Conservation (phyloP, 2,113 vertebrate species). For the Ranitomeya imitator region DNA sequence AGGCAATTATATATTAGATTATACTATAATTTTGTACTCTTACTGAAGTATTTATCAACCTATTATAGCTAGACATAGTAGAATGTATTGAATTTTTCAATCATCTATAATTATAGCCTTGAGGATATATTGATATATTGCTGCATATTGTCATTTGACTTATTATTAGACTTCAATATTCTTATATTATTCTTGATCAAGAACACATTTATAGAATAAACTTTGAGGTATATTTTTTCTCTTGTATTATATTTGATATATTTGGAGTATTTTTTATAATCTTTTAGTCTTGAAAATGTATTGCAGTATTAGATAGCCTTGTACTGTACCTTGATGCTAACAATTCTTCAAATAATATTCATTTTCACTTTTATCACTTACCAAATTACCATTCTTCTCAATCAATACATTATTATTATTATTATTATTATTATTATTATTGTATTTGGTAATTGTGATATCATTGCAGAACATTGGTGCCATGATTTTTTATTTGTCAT, state of each 20-base stretch:
- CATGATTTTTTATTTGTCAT: too few species aligned
- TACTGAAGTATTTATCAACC: background rate
- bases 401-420: too few species aligned
- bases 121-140: too few species aligned
- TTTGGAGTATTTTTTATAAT: background rate
- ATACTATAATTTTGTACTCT: background rate
- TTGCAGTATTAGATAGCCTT: background rate
- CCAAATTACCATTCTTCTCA: too few species aligned
- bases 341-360: too few species aligned
- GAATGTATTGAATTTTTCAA: background rate
- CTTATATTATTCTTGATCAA: background rate
- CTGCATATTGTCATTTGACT: background rate
- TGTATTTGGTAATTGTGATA: too few species aligned
- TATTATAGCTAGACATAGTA: background rate
- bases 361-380: too few species aligned
- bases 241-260: background rate
- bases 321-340: too few species aligned
- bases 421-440: too few species aligned
- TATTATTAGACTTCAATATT: background rate
- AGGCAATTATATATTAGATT: too few species aligned
- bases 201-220: background rate
- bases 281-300: background rate
- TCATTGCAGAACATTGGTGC: too few species aligned
- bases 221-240: background rate
- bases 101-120: too few species aligned